Base-by-base conservation (phyloP, 2,888 invertebrate species). In the Vandiemenella viatica region DNA sequence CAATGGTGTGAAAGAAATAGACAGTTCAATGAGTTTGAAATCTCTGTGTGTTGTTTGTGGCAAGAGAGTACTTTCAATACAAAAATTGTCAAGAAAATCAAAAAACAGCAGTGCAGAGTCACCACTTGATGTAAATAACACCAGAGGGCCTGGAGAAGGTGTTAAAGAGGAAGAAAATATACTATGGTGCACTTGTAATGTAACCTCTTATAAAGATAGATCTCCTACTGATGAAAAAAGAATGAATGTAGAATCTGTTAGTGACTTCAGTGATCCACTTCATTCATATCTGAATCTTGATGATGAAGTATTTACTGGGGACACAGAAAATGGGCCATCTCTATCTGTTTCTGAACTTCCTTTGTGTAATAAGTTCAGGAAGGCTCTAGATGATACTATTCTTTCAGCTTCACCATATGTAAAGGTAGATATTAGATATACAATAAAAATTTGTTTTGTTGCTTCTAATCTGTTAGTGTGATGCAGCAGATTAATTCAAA, bases 391-490 rank as follows among this genome's bases (percentile, higher is more conserved):
- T 55, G 83, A 81, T 48, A 77, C 80, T 0, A 71, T 83, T 43
- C 65, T 91, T 3, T 88, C 89, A 1, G 78, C 87, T 53, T 95
- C 95, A 0, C 95, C 96, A 0, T 87, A 83, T 63, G 71, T 93
- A 10, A 78, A 80, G 57, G 59, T 59, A 50, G 48, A 20, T 26
- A 20, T n/a, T n/a, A n/a, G n/a, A n/a, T n/a, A n/a, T n/a, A n/a
- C n/a, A n/a, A n/a, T n/a, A n/a, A n/a, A n/a, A n/a, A n/a, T n/a
- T n/a, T n/a, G n/a, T n/a, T n/a, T n/a, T n/a, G n/a, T n/a, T n/a
- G n/a, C n/a, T n/a, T n/a, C n/a, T n/a, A n/a, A n/a, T n/a, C n/a
- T n/a, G n/a, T n/a, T n/a, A n/a, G n/a, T n/a, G n/a, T n/a, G n/a
- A n/a, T n/a, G n/a, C n/a, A n/a, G n/a, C n/a, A n/a, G n/a, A n/a